These are phyloP conservation scores for Zelostemma sp. DNA, from an alignment of 1,140 invertebrate genomes.

Conservation along the genomic window DNA sequence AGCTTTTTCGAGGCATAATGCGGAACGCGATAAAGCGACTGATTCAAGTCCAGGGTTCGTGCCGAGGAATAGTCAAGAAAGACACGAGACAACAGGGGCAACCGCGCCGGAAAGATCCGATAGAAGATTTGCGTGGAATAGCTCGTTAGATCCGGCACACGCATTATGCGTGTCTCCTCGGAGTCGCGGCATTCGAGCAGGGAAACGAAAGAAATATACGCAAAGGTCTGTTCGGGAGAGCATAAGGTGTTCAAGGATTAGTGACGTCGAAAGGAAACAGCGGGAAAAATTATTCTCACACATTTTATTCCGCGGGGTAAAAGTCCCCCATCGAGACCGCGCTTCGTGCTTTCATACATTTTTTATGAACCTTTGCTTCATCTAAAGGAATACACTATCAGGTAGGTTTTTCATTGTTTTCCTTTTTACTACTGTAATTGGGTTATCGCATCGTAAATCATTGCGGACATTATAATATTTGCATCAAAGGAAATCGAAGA, in stretches of 20 bases:
- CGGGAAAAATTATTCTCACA: neutral
- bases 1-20: constrained; percentile 21
- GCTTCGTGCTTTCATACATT: neutral
- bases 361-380: neutral
- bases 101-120: constrained; percentile 35
- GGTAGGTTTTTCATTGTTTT: too few species aligned
- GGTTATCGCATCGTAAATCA: too few species aligned
- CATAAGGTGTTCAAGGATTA: constrained; percentile 5
- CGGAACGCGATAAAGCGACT: constrained; percentile 36
- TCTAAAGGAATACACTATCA: neutral
- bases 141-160: constrained; percentile 59
- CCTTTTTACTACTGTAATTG: too few species aligned
- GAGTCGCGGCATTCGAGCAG: constrained; percentile 9
- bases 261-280: neutral
- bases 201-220: constrained; percentile 8
- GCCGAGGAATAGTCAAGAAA: constrained; percentile 17
- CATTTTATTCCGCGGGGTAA: neutral
- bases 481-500: too few species aligned
- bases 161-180: constrained; percentile 58
- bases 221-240: neutral
- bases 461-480: too few species aligned
- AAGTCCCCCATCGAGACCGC: neutral
- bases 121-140: constrained; percentile 32
- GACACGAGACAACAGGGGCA: constrained; percentile 28
- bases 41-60: constrained; percentile 20